Evolutionary conservation across 2,888 invertebrate species (phyloP).

Genomic region (Erebia aethiops): DNA sequence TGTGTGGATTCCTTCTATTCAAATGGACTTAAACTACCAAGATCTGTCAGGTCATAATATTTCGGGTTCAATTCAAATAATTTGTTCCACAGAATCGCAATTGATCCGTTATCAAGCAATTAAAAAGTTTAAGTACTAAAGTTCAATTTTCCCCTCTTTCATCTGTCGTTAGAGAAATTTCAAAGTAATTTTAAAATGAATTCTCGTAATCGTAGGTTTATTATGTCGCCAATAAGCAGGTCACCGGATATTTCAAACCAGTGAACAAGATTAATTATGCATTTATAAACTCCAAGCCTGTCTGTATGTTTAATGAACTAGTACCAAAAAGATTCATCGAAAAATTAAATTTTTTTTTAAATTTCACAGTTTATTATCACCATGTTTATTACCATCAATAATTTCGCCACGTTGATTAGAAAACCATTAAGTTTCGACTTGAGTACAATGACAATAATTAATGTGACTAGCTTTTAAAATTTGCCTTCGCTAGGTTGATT

Average conservation of each 20-base stretch:
- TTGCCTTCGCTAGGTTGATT: too few species aligned
- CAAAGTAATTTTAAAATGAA: conserved; percentile 59
- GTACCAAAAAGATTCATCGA: too few species aligned
- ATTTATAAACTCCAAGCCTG: background rate
- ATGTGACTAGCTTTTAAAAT: too few species aligned
- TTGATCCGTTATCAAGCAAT: conserved; percentile 39
- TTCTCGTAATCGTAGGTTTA: conserved; percentile 64
- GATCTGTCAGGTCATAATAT: background rate
- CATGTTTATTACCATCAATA: too few species aligned
- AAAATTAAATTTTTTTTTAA: too few species aligned
- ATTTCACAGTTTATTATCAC: too few species aligned
- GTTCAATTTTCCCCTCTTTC: conserved; percentile 40
- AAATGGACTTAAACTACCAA: background rate
- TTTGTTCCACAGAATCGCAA: conserved; percentile 27
- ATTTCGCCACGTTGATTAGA: too few species aligned
- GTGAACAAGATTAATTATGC: conserved; percentile 40
- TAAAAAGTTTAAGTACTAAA: conserved; percentile 39
- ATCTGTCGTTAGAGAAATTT: conserved; percentile 52
- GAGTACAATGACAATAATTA: too few species aligned
- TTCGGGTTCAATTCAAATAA: conserved; percentile 25
- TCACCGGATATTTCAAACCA: conserved; percentile 61
- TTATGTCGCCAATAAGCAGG: conserved; percentile 53
- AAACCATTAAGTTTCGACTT: too few species aligned
- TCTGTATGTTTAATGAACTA: too few species aligned
- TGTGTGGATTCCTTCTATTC: too few species aligned